Conservation (phyloP, 2,888 invertebrate genomes). For the Pocota personata region DNA sequence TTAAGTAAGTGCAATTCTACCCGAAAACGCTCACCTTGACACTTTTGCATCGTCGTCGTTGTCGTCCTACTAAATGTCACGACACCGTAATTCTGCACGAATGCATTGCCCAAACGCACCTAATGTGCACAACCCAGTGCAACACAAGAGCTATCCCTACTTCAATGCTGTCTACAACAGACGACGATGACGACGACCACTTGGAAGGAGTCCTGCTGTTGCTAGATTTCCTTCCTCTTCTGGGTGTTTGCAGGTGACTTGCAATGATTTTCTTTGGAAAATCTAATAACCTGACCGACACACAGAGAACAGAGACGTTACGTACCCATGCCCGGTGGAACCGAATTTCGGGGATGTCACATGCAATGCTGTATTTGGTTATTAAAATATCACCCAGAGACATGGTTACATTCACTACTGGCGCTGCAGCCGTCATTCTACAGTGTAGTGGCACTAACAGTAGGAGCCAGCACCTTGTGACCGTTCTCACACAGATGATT, state of each 20-base stretch:
- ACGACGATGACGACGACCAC: conserved; percentile 55
- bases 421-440: conserved; percentile 59
- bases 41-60: conserved; percentile 21
- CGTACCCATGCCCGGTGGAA: conserved; percentile 46
- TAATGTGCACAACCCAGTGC: conserved; percentile 16
- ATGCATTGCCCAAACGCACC: conserved; percentile 30
- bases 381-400: conserved; percentile 73
- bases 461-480: conserved; percentile 67
- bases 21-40: conserved; percentile 41
- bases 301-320: conserved; percentile 23
- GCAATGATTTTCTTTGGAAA: conserved; percentile 67
- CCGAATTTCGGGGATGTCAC: conserved; percentile 68
- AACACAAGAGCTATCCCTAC: conserved; percentile 51
- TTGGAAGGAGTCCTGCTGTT: conserved; percentile 61
- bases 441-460: conserved; percentile 61
- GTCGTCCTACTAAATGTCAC: conserved; percentile 69
- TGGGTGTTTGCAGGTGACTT: conserved; percentile 49
- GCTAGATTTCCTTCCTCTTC: conserved; percentile 22
- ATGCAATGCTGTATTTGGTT: conserved; percentile 64
- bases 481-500: conserved; percentile 66
- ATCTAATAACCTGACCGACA: conserved; percentile 62
- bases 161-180: conserved; percentile 48
- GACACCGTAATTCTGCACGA: conserved; percentile 56
- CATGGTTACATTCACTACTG: conserved; percentile 71
- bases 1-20: conserved; percentile 37